Base-by-base conservation (phyloP, 2,113 vertebrate genomes). In the Rhinoptilus africanus region DNA sequence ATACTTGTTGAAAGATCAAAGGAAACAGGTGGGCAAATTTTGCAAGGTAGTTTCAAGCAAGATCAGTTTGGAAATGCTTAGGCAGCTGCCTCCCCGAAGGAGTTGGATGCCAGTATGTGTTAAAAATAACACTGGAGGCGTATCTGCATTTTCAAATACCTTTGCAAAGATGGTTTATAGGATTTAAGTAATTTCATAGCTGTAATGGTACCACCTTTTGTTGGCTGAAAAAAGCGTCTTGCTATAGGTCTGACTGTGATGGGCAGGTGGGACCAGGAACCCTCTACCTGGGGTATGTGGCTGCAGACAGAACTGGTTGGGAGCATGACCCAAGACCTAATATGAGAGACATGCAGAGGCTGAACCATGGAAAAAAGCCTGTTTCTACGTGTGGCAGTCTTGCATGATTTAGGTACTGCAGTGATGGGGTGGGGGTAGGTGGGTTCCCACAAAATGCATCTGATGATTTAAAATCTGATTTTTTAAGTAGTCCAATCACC, bases 241-340 rank as follows among this genome's bases (percentile, higher is more conserved):
- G 30, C 15, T 50, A 4, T 13, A 54, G 22, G 12, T 34, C 45
- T 64, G 41, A 34, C 17, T 47, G 21, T 64, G 50, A 39, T 48
- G 34, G 50, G 34, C 4, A 53, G 22, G 28, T 7, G 2, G 3
- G 28, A 85, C 28, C n/a, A 80, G 35, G 14, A 92, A 2, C 6
- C 23, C 24, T 56, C 17, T 47, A 4, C 12, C 4, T 5, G 4
- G 14, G 11, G 2, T 68, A 14, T 3, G 6, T 48, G 35, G 18
- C 34, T 57, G 18, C 15, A 41, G 62, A 35, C 23, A 32, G 34
- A 62, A 63, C 16, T 56, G 9, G 4, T 23, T 30, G 10, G 10
- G 30, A 81, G 4, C 1, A 0, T 2, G 10, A 53, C 15, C 6
- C 8, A 54, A 68, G n/a, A 60, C 13, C 12, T 56, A 18, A 16